Evolutionary conservation across 2,888 invertebrate genomes (phyloP).

Genomic region (Watsonalla binaria): DNA sequence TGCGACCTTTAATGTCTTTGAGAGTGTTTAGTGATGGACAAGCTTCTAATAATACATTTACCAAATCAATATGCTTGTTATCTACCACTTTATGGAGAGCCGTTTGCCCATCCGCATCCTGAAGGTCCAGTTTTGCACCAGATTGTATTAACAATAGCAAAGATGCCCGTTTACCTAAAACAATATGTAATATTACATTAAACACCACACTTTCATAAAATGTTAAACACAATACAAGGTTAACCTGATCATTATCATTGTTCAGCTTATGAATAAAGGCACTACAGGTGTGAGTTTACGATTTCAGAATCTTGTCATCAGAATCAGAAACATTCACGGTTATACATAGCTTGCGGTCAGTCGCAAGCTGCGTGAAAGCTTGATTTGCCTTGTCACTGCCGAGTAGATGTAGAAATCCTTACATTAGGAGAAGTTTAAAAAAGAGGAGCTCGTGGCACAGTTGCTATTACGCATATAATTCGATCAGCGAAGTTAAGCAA

Average conservation of each 20-base stretch:
- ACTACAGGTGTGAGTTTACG: no score
- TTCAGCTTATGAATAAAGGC: no score
- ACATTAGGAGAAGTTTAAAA: no score
- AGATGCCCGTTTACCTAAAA: slow-evolving; percentile 81
- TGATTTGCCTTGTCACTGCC: no score
- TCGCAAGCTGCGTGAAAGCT: no score
- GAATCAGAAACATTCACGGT: no score
- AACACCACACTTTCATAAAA: background rate
- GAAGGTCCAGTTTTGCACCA: slow-evolving; percentile 80
- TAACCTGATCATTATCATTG: slow-evolving; percentile 3
- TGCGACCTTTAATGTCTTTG: slow-evolving; percentile 61
- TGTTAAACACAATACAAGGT: background rate
- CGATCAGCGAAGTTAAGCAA: no score
- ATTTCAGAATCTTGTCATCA: no score
- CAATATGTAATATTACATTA: slow-evolving; percentile 1
- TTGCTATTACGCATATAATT: no score
- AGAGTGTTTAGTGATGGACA: slow-evolving; percentile 50
- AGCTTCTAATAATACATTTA: slow-evolving; percentile 53
- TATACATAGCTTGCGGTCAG: no score
- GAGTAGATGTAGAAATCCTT: no score
- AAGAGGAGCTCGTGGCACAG: no score
- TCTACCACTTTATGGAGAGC: slow-evolving; percentile 87
- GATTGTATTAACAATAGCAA: slow-evolving; percentile 81
- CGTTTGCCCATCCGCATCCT: slow-evolving; percentile 90
- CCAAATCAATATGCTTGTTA: slow-evolving; percentile 69